Percentiles rank a stretch among this genome's conserved stretches.
Conservation (phyloP, 2,113 vertebrate genomes). For the Plecotus auritus region DNA sequence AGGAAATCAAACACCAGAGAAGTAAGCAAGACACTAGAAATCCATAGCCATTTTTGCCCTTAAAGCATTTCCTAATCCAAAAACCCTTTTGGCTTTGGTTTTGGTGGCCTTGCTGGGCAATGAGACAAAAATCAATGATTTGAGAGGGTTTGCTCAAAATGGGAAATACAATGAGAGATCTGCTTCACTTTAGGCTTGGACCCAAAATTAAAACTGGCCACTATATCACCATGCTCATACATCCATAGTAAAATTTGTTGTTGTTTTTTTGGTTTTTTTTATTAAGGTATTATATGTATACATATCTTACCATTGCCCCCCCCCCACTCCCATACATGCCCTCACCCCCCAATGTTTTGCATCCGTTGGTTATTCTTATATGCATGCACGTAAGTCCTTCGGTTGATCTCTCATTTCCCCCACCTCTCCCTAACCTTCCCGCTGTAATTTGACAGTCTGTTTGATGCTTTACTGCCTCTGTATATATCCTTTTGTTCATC, state of each 20-base stretch:
- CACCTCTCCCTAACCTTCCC: no score
- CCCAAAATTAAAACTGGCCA: not conserved
- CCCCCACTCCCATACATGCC: no score
- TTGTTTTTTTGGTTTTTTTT: no score
- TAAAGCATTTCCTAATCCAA: not conserved
- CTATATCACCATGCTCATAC: not conserved
- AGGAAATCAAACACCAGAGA: conserved; percentile 10
- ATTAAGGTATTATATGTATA: no score
- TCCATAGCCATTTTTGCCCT: not conserved
- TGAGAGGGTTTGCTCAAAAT: not conserved
- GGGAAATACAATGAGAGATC: not conserved
- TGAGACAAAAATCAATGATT: not conserved
- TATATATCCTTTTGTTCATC: no score
- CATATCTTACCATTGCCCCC: no score
- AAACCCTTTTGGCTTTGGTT: not conserved
- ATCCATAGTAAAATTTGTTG: not conserved
- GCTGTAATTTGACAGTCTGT: no score
- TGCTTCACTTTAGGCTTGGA: not conserved
- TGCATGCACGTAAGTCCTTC: no score
- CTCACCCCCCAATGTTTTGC: no score
- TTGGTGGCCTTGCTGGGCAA: not conserved
- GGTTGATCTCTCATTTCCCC: no score
- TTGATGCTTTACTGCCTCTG: no score
- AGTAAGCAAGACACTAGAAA: not conserved
- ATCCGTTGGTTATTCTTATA: no score